Evolutionary conservation across 2,113 vertebrate species (phyloP), one percentile per base, ranked within the genome.

Genomic region (Aegithalos caudatus): DNA sequence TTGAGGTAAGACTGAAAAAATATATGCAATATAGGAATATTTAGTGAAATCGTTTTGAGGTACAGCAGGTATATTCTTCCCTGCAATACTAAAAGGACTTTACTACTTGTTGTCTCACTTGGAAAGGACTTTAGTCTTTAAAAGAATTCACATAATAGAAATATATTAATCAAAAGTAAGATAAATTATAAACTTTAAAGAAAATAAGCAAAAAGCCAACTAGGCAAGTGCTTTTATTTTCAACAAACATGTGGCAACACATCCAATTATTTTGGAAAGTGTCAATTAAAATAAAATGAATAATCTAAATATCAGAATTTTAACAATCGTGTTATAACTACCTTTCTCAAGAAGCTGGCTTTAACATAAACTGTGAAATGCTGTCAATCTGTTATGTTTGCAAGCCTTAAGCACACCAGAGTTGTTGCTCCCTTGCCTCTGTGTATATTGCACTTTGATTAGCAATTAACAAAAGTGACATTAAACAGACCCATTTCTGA

Each of bases 351-450:
- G 96, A 96, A 97, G 91, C 90, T 97, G 94, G 40, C 95, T 97
- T 96, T 97, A 98, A 94, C 67, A 96, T 92, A 95, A 98, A 94
- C 97, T 97, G 96, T 98, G 97, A 97, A 97, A 83, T 58, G 93
- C 60, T 94, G 84, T 66, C 47, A 40, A 60, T 93, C 89, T 90
- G 88, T 87, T 86, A 54, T 54, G 66, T 97, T 97, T 97, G 90
- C 84, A 96, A 86, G 94, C 72, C 91, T 51, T 69, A 83, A 15
- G 73, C 81, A 94, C 94, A 96, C 88, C 77, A 81, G 73, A 95
- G 71, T 90, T 88, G 91, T 60, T 91, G 81, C 70, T 97, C 71
- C 38, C 6, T 70, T 95, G 94, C 89, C 86, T 97, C 92, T 88
- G 93, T 95, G 87, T 82, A 38, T 33, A 78, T 74, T 92, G 78